Evolutionary conservation across 2,888 invertebrate genomes (phyloP), one percentile per base, ranked within the genome.

Genomic region (Lithosia quadra): DNA sequence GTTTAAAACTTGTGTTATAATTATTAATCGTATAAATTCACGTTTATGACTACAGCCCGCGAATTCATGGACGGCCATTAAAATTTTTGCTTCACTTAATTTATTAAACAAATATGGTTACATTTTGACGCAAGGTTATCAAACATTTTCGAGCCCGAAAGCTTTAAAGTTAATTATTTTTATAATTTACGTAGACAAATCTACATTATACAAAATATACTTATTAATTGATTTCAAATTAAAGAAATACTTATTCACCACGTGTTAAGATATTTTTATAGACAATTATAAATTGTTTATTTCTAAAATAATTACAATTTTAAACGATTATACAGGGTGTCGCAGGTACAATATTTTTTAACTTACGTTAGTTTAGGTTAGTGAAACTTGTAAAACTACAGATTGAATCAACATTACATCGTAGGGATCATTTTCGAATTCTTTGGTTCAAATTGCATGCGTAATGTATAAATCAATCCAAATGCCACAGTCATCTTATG

Each of bases 341-440:
- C 75, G 86, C 90, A 90, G 89, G 90, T 90, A 89, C 90, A 86
- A 84, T 82, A 84, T 75, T 84, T 75, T 84, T 84, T 83, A 76
- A 76, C 80, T 82, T 86, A 82, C 63, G 57, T 36, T 75, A 80
- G 72, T 74, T 81, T 77, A 34, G 7, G 67, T 79, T 82, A 77
- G 68, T 76, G 68, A 74, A 80, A 78, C 63, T 65, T 73, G n/a
- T 72, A 71, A 67, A 68, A 67, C 66, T 61, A 79, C 43, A 78
- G 60, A 65, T 71, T 69, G 76, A 68, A 71, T 65, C 68, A 76
- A 77, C 49, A 73, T 55, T 68, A 63, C 34, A 81, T 81, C 79
- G 80, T 81, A 80, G 82, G 82, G 82, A 82, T 79, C 28, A 68
- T 74, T 76, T 75, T 77, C 76, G 64, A 72, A 76, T 78, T 82